phyloP scores from a whole-genome alignment of 2,888 invertebrate genomes.

The Drosophila engyochracea region DNA sequence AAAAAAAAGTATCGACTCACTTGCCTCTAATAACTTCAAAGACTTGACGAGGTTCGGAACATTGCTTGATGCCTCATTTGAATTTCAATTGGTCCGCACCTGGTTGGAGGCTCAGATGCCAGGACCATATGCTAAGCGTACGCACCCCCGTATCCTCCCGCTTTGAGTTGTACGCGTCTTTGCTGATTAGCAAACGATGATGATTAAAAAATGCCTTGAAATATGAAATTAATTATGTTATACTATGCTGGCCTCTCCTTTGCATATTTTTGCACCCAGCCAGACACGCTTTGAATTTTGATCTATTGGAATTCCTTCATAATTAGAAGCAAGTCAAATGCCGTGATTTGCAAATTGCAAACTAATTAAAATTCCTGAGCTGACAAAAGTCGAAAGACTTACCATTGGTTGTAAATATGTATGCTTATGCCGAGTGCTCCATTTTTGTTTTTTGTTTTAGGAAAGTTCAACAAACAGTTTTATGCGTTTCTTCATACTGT shows the following conservation, averaged over 20 bases:
- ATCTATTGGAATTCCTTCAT: slow-evolving; percentile 68
- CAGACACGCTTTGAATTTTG: slow-evolving; percentile 51
- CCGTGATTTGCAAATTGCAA: slow-evolving; percentile 70
- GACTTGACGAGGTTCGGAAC: slow-evolving; percentile 43
- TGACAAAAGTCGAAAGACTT: slow-evolving; percentile 1
- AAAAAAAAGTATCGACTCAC: slow-evolving; percentile 53
- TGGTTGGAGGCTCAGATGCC: neutral
- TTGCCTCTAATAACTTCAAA: slow-evolving; percentile 55
- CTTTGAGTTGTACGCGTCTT: slow-evolving; percentile 7
- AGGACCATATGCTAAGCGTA: neutral
- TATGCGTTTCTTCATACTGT: slow-evolving; percentile 54
- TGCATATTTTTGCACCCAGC: neutral
- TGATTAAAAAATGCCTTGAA: slow-evolving; percentile 58
- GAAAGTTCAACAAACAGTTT: slow-evolving; percentile 49
- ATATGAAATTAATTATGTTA: slow-evolving; percentile 38
- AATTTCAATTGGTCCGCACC: slow-evolving; percentile 48
- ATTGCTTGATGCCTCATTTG: slow-evolving; percentile 52
- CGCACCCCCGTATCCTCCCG: neutral
- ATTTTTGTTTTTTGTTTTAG: slow-evolving; percentile 1
- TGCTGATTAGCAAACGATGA: slow-evolving; percentile 70
- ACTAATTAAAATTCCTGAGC: slow-evolving; percentile 69
- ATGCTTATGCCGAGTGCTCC: slow-evolving; percentile 12
- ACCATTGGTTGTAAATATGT: slow-evolving; percentile 1
- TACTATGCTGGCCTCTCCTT: slow-evolving; percentile 5
- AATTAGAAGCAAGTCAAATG: slow-evolving; percentile 72